Percentiles rank a stretch among this genome's conserved stretches.
phyloP scores from a whole-genome alignment of 2,113 vertebrate species.

The Alethe diademata region DNA sequence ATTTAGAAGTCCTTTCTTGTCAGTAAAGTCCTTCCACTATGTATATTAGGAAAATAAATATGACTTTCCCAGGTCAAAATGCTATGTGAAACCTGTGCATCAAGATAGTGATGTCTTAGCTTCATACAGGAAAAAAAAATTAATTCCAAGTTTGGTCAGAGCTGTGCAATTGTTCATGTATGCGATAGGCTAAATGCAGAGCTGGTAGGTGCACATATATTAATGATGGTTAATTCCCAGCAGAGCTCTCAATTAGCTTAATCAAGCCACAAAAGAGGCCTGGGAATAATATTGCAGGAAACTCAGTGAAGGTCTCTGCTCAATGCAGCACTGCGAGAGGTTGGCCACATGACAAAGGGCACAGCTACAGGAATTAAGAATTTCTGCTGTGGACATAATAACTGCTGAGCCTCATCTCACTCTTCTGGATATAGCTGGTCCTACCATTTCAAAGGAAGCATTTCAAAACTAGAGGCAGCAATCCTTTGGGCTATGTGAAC shows the following conservation, averaged over 20 bases:
- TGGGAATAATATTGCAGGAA: neutral
- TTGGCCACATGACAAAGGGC: neutral
- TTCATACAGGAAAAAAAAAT: neutral
- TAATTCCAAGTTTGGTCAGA: neutral
- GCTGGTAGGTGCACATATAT: neutral
- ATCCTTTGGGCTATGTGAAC: neutral
- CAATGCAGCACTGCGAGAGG: neutral
- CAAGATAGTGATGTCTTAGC: neutral
- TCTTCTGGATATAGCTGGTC: neutral
- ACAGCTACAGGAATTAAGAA: neutral
- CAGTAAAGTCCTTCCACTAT: neutral
- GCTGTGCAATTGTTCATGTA: neutral
- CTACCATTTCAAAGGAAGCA: neutral
- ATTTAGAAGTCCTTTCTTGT: neutral
- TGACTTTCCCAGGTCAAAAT: neutral
- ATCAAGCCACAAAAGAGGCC: neutral
- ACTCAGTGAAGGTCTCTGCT: neutral
- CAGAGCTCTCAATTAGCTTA: neutral
- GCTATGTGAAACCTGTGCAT: neutral
- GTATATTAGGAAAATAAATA: neutral
- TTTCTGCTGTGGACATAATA: neutral
- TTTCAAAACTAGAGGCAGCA: neutral
- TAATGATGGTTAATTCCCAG: neutral
- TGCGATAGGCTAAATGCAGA: fast-evolving
- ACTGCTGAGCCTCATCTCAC: neutral